These are phyloP conservation scores for Sisyra terminalis DNA, from an alignment of 2,888 invertebrate species.

Conservation along the genomic window DNA sequence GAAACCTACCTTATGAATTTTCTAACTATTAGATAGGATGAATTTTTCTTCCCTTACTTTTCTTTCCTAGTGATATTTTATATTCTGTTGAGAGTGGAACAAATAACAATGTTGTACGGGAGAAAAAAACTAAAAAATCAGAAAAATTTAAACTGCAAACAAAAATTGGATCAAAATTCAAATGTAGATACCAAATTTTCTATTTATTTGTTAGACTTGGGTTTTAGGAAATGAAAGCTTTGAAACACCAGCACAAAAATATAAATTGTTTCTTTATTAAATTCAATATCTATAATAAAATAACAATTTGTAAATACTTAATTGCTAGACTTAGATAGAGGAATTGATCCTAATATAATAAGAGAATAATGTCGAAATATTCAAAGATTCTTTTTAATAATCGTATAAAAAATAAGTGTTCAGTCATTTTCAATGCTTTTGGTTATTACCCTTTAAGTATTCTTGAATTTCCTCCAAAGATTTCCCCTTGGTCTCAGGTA, in stretches of 20 bases:
- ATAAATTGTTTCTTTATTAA: background rate
- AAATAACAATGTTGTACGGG: too few relatives aligned
- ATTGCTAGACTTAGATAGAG: background rate
- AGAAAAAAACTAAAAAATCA: too few relatives aligned
- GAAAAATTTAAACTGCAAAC: too few relatives aligned
- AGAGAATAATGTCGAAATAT: too few relatives aligned
- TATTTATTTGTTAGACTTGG: too few relatives aligned
- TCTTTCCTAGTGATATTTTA: too few relatives aligned
- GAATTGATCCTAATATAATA: background rate
- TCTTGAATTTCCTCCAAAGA: constrained; percentile 23
- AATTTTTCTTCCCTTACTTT: too few relatives aligned
- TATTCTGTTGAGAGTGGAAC: too few relatives aligned
- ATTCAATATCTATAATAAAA: background rate
- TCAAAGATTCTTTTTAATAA: background rate
- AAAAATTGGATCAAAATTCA: too few relatives aligned
- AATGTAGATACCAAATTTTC: too few relatives aligned
- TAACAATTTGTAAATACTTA: background rate
- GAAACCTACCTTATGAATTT: too few relatives aligned
- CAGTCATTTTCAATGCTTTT: background rate
- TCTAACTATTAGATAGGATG: too few relatives aligned
- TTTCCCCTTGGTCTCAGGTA: constrained; percentile 27
- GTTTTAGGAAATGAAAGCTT: background rate
- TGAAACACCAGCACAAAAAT: background rate
- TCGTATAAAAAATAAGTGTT: background rate
- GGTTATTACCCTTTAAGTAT: constrained; percentile 3